phyloP scores from a whole-genome alignment of 2,113 vertebrate species.

The Perca fluviatilis region DNA sequence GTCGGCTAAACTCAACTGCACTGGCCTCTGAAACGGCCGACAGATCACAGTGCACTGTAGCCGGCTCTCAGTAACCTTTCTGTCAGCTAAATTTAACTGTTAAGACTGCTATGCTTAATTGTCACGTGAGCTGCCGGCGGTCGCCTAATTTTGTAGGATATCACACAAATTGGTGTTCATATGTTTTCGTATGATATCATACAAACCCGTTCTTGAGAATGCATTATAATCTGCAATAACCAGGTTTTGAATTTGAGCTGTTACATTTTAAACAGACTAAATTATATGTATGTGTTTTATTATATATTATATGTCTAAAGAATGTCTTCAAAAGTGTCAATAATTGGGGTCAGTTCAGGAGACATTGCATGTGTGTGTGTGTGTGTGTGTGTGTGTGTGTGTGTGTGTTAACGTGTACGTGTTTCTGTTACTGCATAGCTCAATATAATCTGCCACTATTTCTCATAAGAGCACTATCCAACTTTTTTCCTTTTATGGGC shows the following conservation, averaged over 20 bases:
- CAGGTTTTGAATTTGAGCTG: conserved; percentile 12
- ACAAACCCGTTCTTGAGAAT: too few species aligned
- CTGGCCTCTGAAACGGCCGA: too few species aligned
- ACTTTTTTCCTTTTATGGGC: conserved; percentile 40
- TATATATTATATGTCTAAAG: not conserved
- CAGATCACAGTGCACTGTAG: too few species aligned
- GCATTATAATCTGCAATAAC: not conserved
- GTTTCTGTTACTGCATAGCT: conserved; percentile 32
- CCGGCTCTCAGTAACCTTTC: too few species aligned
- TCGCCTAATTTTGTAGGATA: too few species aligned
- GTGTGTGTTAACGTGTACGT: conserved; percentile 1
- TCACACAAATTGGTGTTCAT: too few species aligned
- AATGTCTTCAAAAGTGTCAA: conserved; percentile 4
- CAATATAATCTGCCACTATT: conserved; percentile 52
- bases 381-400: conserved; percentile 7
- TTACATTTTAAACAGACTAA: conserved; percentile 5
- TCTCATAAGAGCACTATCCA: conserved; percentile 57
- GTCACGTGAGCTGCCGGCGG: too few species aligned
- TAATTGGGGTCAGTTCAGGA: conserved; percentile 43
- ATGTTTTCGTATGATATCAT: too few species aligned
- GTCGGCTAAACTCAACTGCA: too few species aligned
- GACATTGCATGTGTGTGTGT: not conserved
- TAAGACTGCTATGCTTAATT: too few species aligned
- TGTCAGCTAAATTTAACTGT: too few species aligned
- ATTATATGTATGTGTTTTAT: not conserved